A percentile compares a stretch with the other conserved stretches of the same genome.
Conservation (phyloP, 2,797 vertebrate genomes). For the Melanogrammus aeglefinus region DNA sequence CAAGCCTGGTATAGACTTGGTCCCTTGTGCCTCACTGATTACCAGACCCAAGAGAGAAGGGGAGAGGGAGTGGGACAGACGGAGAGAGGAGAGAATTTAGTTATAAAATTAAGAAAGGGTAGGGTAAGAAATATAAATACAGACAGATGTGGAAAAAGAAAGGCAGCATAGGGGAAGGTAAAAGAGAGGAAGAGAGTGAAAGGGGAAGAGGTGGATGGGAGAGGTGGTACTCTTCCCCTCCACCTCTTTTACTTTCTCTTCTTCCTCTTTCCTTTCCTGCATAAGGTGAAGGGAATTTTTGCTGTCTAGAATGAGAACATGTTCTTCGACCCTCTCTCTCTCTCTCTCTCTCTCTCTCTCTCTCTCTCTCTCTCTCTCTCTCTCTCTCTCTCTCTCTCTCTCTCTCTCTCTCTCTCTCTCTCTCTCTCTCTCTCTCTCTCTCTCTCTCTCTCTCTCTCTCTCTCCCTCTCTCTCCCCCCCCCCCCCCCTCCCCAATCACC, state of each 20-base stretch:
- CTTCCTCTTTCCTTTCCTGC: neutral
- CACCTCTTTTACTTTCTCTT: neutral
- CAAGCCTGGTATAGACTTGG: neutral
- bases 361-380: slow-evolving; percentile 1
- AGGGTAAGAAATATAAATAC: neutral
- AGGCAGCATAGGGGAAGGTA: neutral
- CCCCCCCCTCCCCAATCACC: too few species aligned
- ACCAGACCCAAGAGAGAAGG: slow-evolving; percentile 34
- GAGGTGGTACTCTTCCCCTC: too few species aligned
- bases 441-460: too few species aligned
- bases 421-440: too few species aligned
- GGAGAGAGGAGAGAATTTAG: neutral
- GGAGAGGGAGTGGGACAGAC: neutral
- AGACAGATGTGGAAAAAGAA: neutral
- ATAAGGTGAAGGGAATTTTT: too few species aligned
- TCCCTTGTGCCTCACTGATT: neutral
- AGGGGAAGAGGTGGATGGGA: neutral
- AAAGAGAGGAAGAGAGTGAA: neutral
- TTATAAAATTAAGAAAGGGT: neutral
- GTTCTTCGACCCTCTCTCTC: too few species aligned
- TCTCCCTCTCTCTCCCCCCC: neutral
- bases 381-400: slow-evolving; percentile 11
- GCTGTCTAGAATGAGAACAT: too few species aligned
- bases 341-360: neutral
- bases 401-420: slow-evolving; percentile 20